Evolutionary conservation across 1,140 invertebrate genomes (phyloP).

Genomic region (Caenorhabditis latens): DNA sequence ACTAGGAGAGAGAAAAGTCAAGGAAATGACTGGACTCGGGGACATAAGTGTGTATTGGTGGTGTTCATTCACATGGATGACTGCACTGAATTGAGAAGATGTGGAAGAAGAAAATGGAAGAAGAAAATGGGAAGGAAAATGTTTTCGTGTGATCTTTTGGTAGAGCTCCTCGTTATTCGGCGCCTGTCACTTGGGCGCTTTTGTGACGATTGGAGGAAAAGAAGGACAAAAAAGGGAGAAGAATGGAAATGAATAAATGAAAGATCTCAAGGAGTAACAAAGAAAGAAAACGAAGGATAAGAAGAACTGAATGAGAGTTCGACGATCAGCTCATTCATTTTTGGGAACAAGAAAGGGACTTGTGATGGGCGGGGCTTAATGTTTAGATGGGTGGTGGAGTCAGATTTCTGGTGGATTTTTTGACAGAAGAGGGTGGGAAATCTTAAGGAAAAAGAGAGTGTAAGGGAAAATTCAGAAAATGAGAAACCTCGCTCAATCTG

Average conservation of each 20-base stretch:
- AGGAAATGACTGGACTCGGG: slow-evolving; percentile 35
- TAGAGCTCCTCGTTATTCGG: not conserved
- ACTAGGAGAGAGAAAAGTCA: not conserved
- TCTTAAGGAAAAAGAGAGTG: too few relatives aligned
- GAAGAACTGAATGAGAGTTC: slow-evolving; percentile 21
- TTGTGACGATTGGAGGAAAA: slow-evolving; percentile 27
- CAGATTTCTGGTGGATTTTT: not conserved
- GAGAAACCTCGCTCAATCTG: too few relatives aligned
- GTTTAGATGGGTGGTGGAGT: not conserved
- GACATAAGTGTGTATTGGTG: slow-evolving; percentile 39
- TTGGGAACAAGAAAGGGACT: not conserved
- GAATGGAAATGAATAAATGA: slow-evolving; percentile 42
- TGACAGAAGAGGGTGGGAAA: not conserved
- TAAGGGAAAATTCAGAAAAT: too few relatives aligned
- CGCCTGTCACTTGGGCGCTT: slow-evolving; percentile 17
- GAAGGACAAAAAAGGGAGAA: not conserved
- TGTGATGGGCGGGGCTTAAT: not conserved
- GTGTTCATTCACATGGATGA: slow-evolving; percentile 51
- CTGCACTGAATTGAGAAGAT: slow-evolving; percentile 12
- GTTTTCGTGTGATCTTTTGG: slow-evolving; percentile 24
- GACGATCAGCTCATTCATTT: slow-evolving; percentile 9
- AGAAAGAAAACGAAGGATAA: not conserved
- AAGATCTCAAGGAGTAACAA: slow-evolving; percentile 18
- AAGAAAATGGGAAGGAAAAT: not conserved
- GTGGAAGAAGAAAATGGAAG: not conserved